Conservation (phyloP, 2,888 invertebrate species). For the Lydus trimaculatus region DNA sequence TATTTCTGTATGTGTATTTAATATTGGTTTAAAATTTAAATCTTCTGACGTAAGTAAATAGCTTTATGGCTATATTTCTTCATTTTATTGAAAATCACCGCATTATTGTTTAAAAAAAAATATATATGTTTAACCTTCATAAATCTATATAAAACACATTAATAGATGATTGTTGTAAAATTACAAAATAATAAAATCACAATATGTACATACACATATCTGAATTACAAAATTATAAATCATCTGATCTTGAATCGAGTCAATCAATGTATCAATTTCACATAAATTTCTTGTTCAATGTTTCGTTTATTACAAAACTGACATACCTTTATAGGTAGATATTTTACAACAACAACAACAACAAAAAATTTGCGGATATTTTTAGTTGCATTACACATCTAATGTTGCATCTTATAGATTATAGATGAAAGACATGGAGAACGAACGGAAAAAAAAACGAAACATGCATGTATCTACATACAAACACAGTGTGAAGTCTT, state of each 20-base stretch:
- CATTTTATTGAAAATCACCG: background rate
- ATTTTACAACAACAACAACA: background rate
- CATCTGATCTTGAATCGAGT: background rate
- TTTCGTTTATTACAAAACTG: background rate
- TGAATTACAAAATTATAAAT: background rate
- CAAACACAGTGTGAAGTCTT: background rate
- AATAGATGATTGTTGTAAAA: background rate
- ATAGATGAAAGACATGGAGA: background rate
- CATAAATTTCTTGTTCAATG: background rate
- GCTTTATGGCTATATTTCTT: background rate
- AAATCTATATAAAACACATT: background rate
- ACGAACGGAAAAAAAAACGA: background rate
- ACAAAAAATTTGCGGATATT: background rate
- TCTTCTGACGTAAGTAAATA: background rate
- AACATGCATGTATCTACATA: too few species aligned
- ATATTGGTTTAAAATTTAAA: background rate
- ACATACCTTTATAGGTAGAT: background rate
- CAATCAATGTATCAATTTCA: background rate
- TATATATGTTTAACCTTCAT: background rate
- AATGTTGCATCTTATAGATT: background rate
- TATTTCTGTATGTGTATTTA: too few species aligned
- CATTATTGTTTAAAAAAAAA: background rate
- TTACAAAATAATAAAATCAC: conserved; percentile 1
- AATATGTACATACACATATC: background rate
- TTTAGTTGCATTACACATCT: background rate